Evolutionary conservation across 2,797 vertebrate species (phyloP).

Genomic region (Semaprochilodus insignis): DNA sequence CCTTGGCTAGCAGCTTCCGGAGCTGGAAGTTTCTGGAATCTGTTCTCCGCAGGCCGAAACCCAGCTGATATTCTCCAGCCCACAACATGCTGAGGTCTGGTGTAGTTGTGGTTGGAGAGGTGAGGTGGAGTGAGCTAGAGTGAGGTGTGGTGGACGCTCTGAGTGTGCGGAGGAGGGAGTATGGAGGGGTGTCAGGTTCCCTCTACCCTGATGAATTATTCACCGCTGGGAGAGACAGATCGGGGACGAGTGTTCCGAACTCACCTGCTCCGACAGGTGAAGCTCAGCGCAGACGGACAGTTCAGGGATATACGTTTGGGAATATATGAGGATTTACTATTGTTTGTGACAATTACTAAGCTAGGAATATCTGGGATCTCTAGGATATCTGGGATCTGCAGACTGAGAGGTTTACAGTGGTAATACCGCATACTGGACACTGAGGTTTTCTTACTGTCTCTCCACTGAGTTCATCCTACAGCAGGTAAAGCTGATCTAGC

Average conservation of each 20-base stretch:
- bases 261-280: not conserved
- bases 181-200: slow-evolving; percentile 69
- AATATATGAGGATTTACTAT: too few species aligned
- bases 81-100: not conserved
- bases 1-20: too few species aligned
- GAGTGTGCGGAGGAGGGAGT: slow-evolving; percentile 60
- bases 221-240: slow-evolving; percentile 75
- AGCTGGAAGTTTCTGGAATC: too few species aligned
- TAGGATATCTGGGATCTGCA: not conserved
- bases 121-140: slow-evolving; percentile 17
- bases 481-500: too few species aligned
- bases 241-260: slow-evolving; percentile 54
- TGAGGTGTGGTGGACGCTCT: not conserved
- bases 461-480: too few species aligned
- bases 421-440: not conserved
- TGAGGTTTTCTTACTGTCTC: not conserved
- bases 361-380: not conserved
- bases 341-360: too few species aligned
- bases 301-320: too few species aligned
- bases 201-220: slow-evolving; percentile 81
- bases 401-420: too few species aligned
- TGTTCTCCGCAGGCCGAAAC: too few species aligned
- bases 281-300: not conserved
- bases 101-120: not conserved
- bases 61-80: not conserved